Base-by-base conservation (phyloP, 2,797 vertebrate genomes). In the Poeciliopsis presidionis region DNA sequence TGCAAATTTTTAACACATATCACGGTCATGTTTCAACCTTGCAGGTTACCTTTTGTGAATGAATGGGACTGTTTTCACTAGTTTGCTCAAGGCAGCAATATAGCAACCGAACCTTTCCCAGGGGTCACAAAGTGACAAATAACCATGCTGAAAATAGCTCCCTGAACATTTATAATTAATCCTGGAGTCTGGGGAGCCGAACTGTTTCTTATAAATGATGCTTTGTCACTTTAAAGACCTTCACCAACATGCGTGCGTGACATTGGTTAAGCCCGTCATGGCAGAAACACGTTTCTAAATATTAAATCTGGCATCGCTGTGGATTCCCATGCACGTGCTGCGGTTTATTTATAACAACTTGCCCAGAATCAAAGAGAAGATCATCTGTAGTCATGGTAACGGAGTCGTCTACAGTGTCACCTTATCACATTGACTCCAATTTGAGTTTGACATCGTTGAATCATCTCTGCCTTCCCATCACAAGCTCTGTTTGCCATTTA, bases 331-430 rank as follows among this genome's bases (percentile, higher is more conserved):
- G 22, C 46, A 49, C 3, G 5, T 8, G 30, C 13, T 18, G 12
- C 39, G 22, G 45, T 49, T 49, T 49, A 65, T 36, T 30, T 47
- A 67, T 76, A 51, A 28, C 30, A 9, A 11, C 1, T 39, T 76
- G 13, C 5, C 45, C 45, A 65, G 46, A 76, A 49, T 33, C 63
- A n/a, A 47, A 76, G 61, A 18, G 45, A 30, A 36, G 59, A 65
- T 61, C 59, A 76, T 75, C 45, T 39, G 74, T 76, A 39, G 61
- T 51, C 61, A 76, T n/a, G 45, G 74, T 39, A 33, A 75, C 30
- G 25, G 43, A 39, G 59, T 65, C 12, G 20, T 67, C 45, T 75
- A 30, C 41, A 33, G 16, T 39, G 28, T 49, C 59, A 25, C 43
- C 30, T 59, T 47, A 20, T 11, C 45, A 75, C 43, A 1, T 33